Conservation (phyloP, 2,113 vertebrate genomes). For the Misgurnus anguillicaudatus region DNA sequence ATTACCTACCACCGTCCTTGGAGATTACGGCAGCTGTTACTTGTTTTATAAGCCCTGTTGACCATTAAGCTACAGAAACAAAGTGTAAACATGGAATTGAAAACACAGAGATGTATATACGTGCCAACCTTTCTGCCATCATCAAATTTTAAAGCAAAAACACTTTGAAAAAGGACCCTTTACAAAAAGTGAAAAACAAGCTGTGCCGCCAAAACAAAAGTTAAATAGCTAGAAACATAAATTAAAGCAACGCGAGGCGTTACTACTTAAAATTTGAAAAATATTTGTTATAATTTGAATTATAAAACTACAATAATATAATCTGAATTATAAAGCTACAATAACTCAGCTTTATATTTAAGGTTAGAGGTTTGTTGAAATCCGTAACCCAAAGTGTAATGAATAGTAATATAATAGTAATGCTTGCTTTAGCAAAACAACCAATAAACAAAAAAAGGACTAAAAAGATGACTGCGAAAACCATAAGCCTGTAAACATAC, state of each 20-base stretch:
- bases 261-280: neutral
- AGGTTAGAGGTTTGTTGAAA: too few species aligned
- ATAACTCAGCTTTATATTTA: neutral
- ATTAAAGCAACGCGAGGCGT: neutral
- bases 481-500: conserved; percentile 82
- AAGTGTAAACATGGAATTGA: neutral
- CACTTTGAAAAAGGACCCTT: neutral
- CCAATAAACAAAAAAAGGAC: too few species aligned
- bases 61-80: conserved; percentile 15
- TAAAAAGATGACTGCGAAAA: neutral
- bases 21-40: conserved; percentile 36
- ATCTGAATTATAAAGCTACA: neutral
- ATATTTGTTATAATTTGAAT: neutral
- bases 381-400: too few species aligned
- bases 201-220: neutral
- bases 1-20: conserved; percentile 4
- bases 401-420: too few species aligned
- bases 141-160: neutral
- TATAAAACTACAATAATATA: too few species aligned
- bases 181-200: neutral
- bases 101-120: neutral
- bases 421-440: too few species aligned
- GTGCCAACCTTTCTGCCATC: neutral
- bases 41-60: neutral
- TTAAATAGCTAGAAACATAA: neutral